Base-by-base conservation (phyloP, 2,797 vertebrate genomes). In the Acipenser oxyrinchus region DNA sequence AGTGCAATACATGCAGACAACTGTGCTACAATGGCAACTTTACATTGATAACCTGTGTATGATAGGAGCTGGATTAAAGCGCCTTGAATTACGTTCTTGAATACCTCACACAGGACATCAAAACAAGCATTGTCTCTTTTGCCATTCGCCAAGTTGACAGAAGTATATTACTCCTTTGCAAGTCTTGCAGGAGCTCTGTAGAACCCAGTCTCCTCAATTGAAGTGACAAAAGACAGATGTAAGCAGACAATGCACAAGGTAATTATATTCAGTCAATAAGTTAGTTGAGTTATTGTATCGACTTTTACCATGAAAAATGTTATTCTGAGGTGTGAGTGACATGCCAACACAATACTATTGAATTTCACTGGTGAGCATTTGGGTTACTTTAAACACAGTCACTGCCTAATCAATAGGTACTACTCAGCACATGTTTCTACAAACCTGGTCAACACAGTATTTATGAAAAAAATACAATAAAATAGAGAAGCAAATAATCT, bases 231-330 rank as follows among this genome's bases (percentile, higher is more conserved):
- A 58, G 55, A 10, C 13, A 13, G 55, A n/a, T 13, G 12, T 58
- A 58, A 58, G 11, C 11, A 58, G 55, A 58, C 55, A 58, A n/a
- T 12, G 55, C 55, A 10, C 55, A 58, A 12, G 55, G 55, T 58
- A n/a, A 62, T 62, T 62, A 62, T 48, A 6, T 62, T 62, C 60
- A 62, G 60, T 48, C 60, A 62, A 62, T 62, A 4, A 18, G 4
- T 18, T 62, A 62, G 15, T 48, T 62, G 60, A 62, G 18, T 62
- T 62, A 62, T 62, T 23, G 9, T 62, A 62, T 62, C 18, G 60
- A 62, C 60, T 62, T 62, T 62, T 62, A 62, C 23, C 13, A 62
- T 62, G 60, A 62, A 62, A 62, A 23, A 62, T 62, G 60, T n/a
- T 7, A 62, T 62, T 62, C 60, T 10, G 23, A 7, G 4, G 60